phyloP scores from a whole-genome alignment of 2,888 invertebrate species.

The Hypsopygia costalis region DNA sequence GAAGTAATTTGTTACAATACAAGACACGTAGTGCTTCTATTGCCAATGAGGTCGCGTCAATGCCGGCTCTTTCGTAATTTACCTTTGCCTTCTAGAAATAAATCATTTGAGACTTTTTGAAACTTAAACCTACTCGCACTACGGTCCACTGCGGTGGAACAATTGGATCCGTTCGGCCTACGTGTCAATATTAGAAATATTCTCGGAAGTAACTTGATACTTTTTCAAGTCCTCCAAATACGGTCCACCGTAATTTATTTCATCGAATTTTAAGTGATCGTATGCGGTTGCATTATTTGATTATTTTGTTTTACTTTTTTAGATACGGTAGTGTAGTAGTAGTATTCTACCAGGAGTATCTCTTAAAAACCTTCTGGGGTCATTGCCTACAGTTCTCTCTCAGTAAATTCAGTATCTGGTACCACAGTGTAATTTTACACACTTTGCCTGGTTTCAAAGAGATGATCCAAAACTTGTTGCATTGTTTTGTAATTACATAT shows the following conservation, averaged over 20 bases:
- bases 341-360: no score
- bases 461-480: neutral
- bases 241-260: constrained; percentile 3
- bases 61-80: constrained; percentile 50
- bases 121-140: constrained; percentile 26
- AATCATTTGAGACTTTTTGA: constrained; percentile 35
- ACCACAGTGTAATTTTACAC: no score
- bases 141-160: constrained; percentile 44
- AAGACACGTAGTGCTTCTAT: constrained; percentile 62
- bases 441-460: no score
- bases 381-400: no score
- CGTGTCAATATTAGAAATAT: constrained; percentile 53
- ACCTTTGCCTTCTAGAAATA: constrained; percentile 36
- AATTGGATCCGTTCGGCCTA: constrained; percentile 37
- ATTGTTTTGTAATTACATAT: constrained; percentile 8
- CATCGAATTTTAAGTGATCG: neutral
- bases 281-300: neutral
- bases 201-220: constrained; percentile 64
- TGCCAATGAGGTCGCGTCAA: constrained; percentile 59
- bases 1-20: constrained; percentile 70
- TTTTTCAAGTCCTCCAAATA: constrained; percentile 32
- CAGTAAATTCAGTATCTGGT: no score
- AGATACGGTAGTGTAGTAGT: no score
- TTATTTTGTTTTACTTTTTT: no score
- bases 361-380: no score